A percentile compares a stretch with the other conserved stretches of the same genome.
These are phyloP conservation scores for Stenchaetothrips biformis DNA, from an alignment of 2,888 invertebrate genomes.

Conservation along the genomic window DNA sequence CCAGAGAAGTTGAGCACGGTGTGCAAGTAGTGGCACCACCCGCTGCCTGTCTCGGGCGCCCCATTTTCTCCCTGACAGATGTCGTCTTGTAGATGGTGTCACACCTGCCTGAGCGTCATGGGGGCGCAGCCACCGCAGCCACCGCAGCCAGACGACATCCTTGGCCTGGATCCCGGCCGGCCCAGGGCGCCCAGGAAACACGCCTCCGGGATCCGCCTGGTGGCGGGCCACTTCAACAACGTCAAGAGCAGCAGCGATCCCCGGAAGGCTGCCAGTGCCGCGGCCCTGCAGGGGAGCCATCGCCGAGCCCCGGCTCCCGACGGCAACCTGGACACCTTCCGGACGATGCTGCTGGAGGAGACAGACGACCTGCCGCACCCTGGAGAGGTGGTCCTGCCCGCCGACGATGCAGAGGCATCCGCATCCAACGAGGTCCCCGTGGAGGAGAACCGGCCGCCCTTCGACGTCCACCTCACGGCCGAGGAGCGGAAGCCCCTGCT, in stretches of 20 bases:
- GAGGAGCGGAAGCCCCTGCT: not conserved
- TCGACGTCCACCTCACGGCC: not conserved
- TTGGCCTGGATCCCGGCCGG: not conserved
- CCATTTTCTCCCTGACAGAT: too few relatives aligned
- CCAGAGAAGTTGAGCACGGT: too few relatives aligned
- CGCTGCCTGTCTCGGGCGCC: too few relatives aligned
- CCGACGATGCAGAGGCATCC: not conserved
- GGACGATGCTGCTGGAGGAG: not conserved
- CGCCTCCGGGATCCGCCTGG: not conserved
- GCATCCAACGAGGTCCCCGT: not conserved
- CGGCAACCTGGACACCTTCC: not conserved
- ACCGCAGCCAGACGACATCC: not conserved
- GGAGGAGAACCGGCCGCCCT: not conserved
- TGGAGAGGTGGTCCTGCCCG: not conserved
- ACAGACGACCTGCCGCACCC: not conserved
- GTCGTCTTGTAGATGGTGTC: not conserved
- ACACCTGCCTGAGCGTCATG: slow-evolving; percentile 6
- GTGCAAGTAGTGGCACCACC: too few relatives aligned
- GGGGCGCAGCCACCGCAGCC: not conserved
- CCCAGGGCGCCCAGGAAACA: not conserved
- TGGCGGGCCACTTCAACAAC: slow-evolving; percentile 10
- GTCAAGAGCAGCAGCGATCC: not conserved
- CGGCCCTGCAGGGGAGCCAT: not conserved
- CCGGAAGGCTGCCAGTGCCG: not conserved
- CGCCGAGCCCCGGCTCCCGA: not conserved